phyloP scores from a whole-genome alignment of 1,140 invertebrate genomes.

The Armadillidium nasatum region DNA sequence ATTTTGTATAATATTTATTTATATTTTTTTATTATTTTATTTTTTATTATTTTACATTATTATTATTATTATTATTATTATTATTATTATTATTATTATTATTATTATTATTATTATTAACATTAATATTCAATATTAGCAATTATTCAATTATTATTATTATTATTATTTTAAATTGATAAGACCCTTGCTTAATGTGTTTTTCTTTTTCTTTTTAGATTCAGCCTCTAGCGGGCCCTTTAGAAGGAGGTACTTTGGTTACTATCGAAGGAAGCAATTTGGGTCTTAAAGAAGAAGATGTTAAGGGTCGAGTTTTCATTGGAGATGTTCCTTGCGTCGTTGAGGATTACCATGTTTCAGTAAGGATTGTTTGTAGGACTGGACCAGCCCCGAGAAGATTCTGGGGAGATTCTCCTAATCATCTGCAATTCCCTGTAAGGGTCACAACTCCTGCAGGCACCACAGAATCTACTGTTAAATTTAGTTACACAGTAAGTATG shows the following conservation, averaged over 20 bases:
- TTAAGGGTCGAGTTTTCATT: conserved; percentile 83
- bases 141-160: background rate
- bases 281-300: conserved; percentile 82
- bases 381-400: conserved; percentile 66
- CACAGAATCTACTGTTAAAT: conserved; percentile 80
- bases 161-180: background rate
- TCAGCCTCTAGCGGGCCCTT: conserved; percentile 84
- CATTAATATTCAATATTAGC: too few relatives aligned
- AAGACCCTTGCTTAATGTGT: background rate
- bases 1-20: too few relatives aligned
- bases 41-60: too few relatives aligned
- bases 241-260: conserved; percentile 90
- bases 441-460: conserved; percentile 84
- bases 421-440: conserved; percentile 60
- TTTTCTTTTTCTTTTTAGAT: conserved; percentile 58
- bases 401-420: conserved; percentile 56
- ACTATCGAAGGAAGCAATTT: conserved; percentile 95
- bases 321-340: conserved; percentile 82
- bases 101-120: too few relatives aligned
- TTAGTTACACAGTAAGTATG: conserved; percentile 69
- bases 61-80: too few relatives aligned
- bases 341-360: conserved; percentile 84
- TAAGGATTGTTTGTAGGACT: conserved; percentile 80
- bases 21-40: too few relatives aligned
- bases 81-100: too few relatives aligned